phyloP scores from a whole-genome alignment of 2,888 invertebrate species.

The Ophion costatus region DNA sequence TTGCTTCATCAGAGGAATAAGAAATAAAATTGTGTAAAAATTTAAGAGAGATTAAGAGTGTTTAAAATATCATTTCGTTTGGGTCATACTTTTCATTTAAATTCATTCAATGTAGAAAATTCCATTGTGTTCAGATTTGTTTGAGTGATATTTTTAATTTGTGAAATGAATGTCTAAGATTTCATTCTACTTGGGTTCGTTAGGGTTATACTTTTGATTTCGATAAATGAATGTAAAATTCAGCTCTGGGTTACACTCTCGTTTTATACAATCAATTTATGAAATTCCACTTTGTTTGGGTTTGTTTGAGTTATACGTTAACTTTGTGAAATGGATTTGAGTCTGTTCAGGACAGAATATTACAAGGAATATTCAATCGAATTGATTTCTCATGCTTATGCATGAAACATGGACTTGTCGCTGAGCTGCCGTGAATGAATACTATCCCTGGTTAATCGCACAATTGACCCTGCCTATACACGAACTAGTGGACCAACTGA shows the following conservation, averaged over 20 bases:
- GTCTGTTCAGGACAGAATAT: not conserved
- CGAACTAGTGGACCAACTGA: slow-evolving; percentile 7
- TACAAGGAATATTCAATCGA: not conserved
- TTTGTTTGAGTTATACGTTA: not conserved
- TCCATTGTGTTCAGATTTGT: not conserved
- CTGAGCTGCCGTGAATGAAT: not conserved
- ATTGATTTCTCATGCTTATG: not conserved
- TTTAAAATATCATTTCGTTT: too few species aligned
- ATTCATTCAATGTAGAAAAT: too few species aligned
- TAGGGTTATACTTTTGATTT: too few species aligned
- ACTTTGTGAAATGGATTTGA: not conserved
- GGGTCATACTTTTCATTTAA: too few species aligned
- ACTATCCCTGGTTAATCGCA: not conserved
- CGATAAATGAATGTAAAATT: too few species aligned
- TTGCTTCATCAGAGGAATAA: too few species aligned
- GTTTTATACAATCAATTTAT: too few species aligned
- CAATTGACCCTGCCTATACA: slow-evolving; percentile 13
- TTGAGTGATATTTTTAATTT: not conserved
- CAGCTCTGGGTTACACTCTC: too few species aligned
- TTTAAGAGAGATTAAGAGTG: too few species aligned
- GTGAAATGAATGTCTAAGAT: not conserved
- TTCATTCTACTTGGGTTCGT: not conserved
- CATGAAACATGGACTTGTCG: not conserved
- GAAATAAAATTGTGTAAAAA: too few species aligned
- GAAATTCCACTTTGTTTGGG: not conserved